Base-by-base conservation (phyloP, 2,113 vertebrate species). In the Leptobrachium leishanense region DNA sequence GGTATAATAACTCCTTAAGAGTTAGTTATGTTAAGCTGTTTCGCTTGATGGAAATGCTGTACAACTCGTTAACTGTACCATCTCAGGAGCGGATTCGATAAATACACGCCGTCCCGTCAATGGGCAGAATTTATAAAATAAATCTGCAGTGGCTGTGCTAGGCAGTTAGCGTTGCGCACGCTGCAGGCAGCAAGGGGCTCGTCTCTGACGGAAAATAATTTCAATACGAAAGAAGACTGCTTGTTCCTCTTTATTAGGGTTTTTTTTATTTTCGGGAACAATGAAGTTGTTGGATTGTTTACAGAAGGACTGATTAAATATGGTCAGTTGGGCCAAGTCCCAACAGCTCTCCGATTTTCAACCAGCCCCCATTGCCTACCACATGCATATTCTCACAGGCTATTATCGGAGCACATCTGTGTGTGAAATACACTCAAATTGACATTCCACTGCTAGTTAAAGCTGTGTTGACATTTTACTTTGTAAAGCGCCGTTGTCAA, bases 351-450 rank as follows among this genome's bases (percentile, higher is more conserved):
- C 86, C 87, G 87, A 84, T 85, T 83, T 85, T 85, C 87, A 82
- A 85, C 82, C 79, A 76, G 77, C 85, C 74, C 86, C 88, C 77
- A 82, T 83, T 82, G 82, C 85, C 85, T 77, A 87, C 87, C 88
- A 87, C 88, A 92, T 92, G 90, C 89, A 86, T 92, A 92, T 93
- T 92, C 90, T 92, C 90, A 94, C 86, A 92, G 91, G 94, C 93
- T 91, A 94, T 92, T 84, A 91, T 86, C 92, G 94, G 94, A 93
- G 93, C 93, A 95, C 95, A 96, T 98, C 95, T 97, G 95, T 94
- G 95, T 96, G 95, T 95, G 95, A 96, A 96, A 97, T 95, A 92
- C 93, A 94, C 95, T 95, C 95, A 88, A 93, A 97, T 95, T 95
- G 94, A 84, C 84, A 81, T 89, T 89, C 89, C 91, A 90, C 93